These are phyloP conservation scores for Metopia argyrocephala DNA, from an alignment of 2,888 invertebrate species.

Conservation along the genomic window DNA sequence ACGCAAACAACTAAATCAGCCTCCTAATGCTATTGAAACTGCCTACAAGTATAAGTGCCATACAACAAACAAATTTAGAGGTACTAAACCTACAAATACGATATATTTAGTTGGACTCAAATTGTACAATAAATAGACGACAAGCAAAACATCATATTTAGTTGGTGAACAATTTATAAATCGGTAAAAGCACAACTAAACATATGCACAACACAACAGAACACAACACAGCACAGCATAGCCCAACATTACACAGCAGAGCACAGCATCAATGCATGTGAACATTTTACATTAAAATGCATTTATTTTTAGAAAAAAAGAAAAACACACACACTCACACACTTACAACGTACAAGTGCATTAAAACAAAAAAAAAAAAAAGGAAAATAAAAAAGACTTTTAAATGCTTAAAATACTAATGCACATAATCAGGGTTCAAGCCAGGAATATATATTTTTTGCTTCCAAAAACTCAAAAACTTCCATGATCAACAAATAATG, in stretches of 20 bases:
- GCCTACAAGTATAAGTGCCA: not conserved
- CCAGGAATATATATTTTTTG: too few species aligned
- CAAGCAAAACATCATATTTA: slow-evolving; percentile 37
- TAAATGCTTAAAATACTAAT: too few species aligned
- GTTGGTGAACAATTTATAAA: slow-evolving; percentile 17
- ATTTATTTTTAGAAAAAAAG: slow-evolving; percentile 48
- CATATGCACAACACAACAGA: not conserved
- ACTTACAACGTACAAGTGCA: not conserved
- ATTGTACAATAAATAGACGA: slow-evolving; percentile 9
- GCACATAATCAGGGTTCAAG: too few species aligned
- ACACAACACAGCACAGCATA: not conserved
- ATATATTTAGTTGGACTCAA: slow-evolving; percentile 27
- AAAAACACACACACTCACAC: not conserved
- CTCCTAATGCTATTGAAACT: slow-evolving; percentile 41
- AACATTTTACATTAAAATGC: slow-evolving; percentile 55
- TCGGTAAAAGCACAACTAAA: not conserved
- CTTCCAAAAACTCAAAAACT: too few species aligned
- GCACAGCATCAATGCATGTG: slow-evolving; percentile 49
- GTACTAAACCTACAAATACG: slow-evolving; percentile 35
- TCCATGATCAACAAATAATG: too few species aligned
- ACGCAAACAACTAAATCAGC: slow-evolving; percentile 48
- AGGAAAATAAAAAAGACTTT: too few species aligned
- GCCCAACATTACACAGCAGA: not conserved
- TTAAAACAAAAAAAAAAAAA: not conserved
- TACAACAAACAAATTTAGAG: slow-evolving; percentile 22